phyloP scores from a whole-genome alignment of 2,113 vertebrate genomes.

The Ceuthmochares aereus region DNA sequence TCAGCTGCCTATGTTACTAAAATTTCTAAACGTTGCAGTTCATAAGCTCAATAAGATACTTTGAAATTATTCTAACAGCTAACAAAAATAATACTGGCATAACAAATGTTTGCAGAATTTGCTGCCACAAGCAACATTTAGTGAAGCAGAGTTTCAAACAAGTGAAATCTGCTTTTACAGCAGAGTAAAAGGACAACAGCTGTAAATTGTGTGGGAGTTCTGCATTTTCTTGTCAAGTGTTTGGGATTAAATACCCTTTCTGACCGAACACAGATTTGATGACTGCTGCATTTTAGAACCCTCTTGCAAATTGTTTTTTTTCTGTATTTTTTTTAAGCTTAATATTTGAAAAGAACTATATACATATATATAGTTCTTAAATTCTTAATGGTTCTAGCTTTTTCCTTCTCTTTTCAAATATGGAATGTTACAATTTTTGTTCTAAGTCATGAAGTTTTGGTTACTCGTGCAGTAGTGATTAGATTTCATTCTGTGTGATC shows the following conservation, averaged over 20 bases:
- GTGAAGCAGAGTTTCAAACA: background rate
- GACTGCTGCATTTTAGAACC: background rate
- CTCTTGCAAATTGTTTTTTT: background rate
- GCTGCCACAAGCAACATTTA: conserved; percentile 18
- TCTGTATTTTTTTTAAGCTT: background rate
- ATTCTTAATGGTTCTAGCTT: background rate
- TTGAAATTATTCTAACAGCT: background rate
- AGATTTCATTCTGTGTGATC: background rate
- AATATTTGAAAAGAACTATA: background rate
- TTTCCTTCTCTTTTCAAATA: background rate
- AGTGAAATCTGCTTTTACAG: conserved; percentile 59
- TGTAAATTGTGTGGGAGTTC: conserved; percentile 57
- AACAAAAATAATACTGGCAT: background rate
- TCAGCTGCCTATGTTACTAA: background rate
- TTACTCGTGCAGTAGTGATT: background rate
- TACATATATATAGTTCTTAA: background rate
- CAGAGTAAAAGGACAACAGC: conserved; percentile 56
- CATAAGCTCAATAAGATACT: background rate
- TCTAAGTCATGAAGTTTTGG: background rate
- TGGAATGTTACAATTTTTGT: background rate
- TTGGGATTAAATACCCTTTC: conserved; percentile 16
- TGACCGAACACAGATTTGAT: conserved; percentile 6
- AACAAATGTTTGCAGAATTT: background rate
- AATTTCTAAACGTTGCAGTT: background rate
- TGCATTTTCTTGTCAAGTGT: conserved; percentile 46